These are phyloP conservation scores for Drosophila pseudotalamancana DNA, from an alignment of 2,888 invertebrate species.

Conservation along the genomic window DNA sequence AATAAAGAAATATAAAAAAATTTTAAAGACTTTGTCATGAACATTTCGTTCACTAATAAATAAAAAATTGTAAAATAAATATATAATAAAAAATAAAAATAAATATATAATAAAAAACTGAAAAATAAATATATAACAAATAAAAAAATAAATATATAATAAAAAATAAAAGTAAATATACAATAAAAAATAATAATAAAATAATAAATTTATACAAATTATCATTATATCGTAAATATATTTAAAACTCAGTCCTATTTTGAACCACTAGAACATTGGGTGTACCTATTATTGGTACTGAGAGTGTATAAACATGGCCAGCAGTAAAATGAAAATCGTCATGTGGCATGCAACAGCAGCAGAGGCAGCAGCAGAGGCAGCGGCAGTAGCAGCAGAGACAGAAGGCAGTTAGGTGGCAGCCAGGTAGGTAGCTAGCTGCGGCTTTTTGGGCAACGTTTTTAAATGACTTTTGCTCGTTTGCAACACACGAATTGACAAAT, in stretches of 20 bases:
- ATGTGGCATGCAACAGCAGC: constrained; percentile 13
- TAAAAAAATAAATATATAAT: too few species aligned
- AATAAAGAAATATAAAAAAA: too few species aligned
- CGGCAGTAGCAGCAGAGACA: background rate
- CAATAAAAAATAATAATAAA: too few species aligned
- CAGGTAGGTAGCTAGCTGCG: constrained; percentile 23
- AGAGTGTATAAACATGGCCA: background rate
- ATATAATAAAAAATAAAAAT: too few species aligned
- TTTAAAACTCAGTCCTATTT: background rate
- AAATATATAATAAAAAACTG: too few species aligned
- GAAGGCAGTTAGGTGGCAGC: background rate
- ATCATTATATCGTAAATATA: background rate
- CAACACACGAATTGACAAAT: constrained; percentile 60
- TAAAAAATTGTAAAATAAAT: too few species aligned
- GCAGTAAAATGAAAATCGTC: background rate
- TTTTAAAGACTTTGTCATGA: too few species aligned
- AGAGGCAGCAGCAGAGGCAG: background rate
- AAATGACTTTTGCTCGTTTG: constrained; percentile 69
- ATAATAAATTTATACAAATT: too few species aligned
- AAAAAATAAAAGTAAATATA: too few species aligned
- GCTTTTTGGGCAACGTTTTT: constrained; percentile 52
- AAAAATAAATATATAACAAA: too few species aligned
- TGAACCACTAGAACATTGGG: too few species aligned
- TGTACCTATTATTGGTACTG: background rate
- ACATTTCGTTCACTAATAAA: too few species aligned